Evolutionary conservation across 2,113 vertebrate species (phyloP).

Genomic region (Falco punctatus): DNA sequence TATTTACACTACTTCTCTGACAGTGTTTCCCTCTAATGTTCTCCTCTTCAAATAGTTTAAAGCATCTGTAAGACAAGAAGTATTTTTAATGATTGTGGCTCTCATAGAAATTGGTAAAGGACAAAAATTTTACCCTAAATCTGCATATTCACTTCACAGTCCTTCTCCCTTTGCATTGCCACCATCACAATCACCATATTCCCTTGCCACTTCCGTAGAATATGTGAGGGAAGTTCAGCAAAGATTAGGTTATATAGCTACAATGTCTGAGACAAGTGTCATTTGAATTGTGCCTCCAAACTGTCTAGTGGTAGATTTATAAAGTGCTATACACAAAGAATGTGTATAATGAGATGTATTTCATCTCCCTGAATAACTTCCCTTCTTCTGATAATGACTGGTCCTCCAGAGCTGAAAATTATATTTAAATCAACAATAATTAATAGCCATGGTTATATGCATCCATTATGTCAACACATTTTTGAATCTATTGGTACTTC

Average conservation of each 20-base stretch:
- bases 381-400: not conserved
- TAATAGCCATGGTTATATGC: not conserved
- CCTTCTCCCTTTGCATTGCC: not conserved
- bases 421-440: not conserved
- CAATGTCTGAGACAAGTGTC: not conserved
- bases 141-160: not conserved
- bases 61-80: not conserved
- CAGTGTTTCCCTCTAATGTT: not conserved
- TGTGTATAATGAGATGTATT: not conserved
- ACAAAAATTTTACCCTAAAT: not conserved
- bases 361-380: not conserved
- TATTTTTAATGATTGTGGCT: not conserved
- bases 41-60: not conserved
- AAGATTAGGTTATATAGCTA: not conserved
- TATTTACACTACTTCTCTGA: not conserved
- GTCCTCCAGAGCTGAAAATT: not conserved
- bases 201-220: not conserved
- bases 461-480: not conserved
- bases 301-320: not conserved
- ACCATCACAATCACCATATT: not conserved
- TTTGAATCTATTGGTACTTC: not conserved
- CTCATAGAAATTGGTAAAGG: not conserved
- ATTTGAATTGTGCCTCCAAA: not conserved
- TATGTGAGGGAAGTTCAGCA: not conserved
- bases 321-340: not conserved